Base-by-base conservation (phyloP, 2,888 invertebrate genomes). In the Archips xylosteana region DNA sequence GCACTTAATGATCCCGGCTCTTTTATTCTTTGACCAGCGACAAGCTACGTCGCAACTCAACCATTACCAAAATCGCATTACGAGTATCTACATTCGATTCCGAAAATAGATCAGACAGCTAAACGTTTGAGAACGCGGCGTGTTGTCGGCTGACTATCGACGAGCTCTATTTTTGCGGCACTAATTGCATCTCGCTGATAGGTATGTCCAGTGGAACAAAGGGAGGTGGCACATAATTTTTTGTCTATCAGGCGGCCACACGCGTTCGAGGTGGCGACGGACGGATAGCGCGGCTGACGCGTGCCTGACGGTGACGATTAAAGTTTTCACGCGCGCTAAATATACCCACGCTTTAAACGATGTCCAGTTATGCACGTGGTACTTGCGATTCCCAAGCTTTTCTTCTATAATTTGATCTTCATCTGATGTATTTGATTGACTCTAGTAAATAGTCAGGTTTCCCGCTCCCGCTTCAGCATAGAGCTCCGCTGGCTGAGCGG, bases 161-260 rank as follows among this genome's bases (percentile, higher is more conserved):
- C 89, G 86, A 82, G 85, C 87, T 88, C 91, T 94, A 94, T 94
- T 92, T 91, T 89, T 84, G 89, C 86, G 84, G 78, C 89, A 92
- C 93, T 94, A 94, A 94, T 94, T 94, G 94, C 93, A 94, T 92
- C 91, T 87, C 87, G 94, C 86, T 93, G 94, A 94, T 94, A 94
- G 94, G 94, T 92, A 94, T 93, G 94, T 93, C 94, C 94, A 94
- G 91, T 83, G 85, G 92, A 94, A 93, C 93, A 94, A 94, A 94
- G 93, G 91, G 88, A 93, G 90, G 89, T 92, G 91, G 88, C 91
- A 94, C 91, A 87, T 92, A 80, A 88, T 93, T 93, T 91, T 94
- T 94, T 90, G 90, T 91, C 82, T 88, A 91, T 89, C 87, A 81
- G 87, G 83, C 87, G 94, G 92, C 93, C 93, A 93, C 94, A 92